Evolutionary conservation across 2,888 invertebrate genomes (phyloP).

Genomic region (Odontomyia ornata): DNA sequence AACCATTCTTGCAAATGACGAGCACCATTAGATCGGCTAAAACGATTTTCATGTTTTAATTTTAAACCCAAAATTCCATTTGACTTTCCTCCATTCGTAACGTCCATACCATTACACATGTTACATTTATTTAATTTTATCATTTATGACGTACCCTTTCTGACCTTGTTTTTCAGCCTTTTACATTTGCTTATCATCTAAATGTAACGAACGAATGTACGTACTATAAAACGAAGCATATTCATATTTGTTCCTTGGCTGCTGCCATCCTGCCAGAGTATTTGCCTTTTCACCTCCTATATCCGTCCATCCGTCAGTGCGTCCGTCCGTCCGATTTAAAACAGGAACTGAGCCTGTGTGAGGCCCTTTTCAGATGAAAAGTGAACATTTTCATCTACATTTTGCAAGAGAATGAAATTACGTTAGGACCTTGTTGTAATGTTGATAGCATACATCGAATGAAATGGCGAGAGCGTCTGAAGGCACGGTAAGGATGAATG

Average conservation of each 20-base stretch:
- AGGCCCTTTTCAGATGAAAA: too few relatives aligned
- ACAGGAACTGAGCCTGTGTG: too few relatives aligned
- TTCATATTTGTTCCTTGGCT: too few relatives aligned
- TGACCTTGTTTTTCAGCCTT: not conserved
- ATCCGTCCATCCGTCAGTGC: too few relatives aligned
- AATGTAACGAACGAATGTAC: too few relatives aligned
- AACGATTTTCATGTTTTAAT: conserved; percentile 3
- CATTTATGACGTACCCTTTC: not conserved
- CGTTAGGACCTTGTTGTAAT: not conserved
- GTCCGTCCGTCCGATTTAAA: too few relatives aligned
- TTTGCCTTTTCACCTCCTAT: too few relatives aligned
- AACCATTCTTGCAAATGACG: too few relatives aligned
- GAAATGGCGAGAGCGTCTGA: too few relatives aligned
- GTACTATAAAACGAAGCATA: too few relatives aligned
- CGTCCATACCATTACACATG: not conserved
- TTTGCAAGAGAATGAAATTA: not conserved
- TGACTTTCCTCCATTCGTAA: not conserved
- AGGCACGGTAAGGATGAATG: conserved; percentile 1
- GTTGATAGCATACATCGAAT: not conserved
- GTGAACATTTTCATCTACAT: not conserved
- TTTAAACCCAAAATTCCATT: not conserved
- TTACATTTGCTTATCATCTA: too few relatives aligned
- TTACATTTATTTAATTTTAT: not conserved
- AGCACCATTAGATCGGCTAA: not conserved
- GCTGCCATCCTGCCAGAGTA: too few relatives aligned